phyloP scores from a whole-genome alignment of 2,113 vertebrate species.

The Chaetura pelagica region DNA sequence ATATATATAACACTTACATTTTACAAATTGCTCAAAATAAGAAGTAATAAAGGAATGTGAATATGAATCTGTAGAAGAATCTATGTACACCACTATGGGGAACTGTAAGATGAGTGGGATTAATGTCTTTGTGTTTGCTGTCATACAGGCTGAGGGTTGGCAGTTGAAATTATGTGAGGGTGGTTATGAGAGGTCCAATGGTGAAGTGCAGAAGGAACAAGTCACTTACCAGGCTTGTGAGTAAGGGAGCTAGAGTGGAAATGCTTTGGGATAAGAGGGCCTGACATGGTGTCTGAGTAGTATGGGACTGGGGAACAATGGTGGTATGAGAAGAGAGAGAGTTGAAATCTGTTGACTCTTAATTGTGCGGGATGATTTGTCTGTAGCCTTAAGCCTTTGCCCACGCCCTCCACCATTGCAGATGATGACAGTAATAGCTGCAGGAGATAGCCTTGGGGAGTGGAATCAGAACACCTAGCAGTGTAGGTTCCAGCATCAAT shows the following conservation, averaged over 20 bases:
- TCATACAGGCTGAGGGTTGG: background rate
- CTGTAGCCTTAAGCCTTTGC: background rate
- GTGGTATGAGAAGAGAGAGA: background rate
- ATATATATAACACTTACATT: background rate
- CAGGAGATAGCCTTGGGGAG: background rate
- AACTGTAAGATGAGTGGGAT: background rate
- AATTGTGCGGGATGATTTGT: background rate
- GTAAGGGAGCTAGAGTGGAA: background rate
- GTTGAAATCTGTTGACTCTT: background rate
- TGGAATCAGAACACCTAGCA: background rate
- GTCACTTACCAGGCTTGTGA: background rate
- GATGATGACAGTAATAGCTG: background rate
- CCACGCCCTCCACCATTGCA: accelerated
- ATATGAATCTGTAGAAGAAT: background rate
- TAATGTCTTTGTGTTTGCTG: background rate
- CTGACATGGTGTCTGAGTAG: background rate
- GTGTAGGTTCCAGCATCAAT: background rate
- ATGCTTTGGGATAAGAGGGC: background rate
- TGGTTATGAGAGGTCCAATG: background rate
- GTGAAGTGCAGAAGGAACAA: background rate
- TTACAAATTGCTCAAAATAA: background rate
- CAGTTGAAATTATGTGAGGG: background rate
- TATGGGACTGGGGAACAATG: background rate
- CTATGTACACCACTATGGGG: accelerated
- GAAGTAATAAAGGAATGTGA: background rate